Evolutionary conservation across 2,888 invertebrate species (phyloP), one percentile per base, ranked within the genome.

Genomic region (Hedychridium roseum): DNA sequence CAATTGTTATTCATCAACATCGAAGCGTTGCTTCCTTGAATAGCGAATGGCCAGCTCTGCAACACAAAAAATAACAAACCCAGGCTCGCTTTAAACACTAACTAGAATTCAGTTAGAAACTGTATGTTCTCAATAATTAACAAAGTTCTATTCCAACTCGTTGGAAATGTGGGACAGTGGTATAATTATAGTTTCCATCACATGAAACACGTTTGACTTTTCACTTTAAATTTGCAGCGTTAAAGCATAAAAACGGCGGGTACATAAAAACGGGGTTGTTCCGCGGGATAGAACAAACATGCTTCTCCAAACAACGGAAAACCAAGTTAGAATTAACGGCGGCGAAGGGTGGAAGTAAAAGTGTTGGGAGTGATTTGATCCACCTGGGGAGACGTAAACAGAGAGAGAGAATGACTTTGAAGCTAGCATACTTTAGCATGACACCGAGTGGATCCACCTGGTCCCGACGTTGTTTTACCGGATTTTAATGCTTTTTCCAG

Each of bases 1-100:
- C 71, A 71, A 60, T 66, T 70, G 61, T 65, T 71, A 54, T 66
- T 73, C 59, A 66, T 59, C 34, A 69, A 45, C 55, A 70, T 58
- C 18, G 67, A 60, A 15, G 62, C 42, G 17, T 63, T 58, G 6
- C 54, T 43, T 39, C 65, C 60, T 76, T 90, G 90, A 72, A 90
- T 89, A 47, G 88, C 88, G 70, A 90, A 90, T 1, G 90, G 90
- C 90, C 90, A 90, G n/a, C 89, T 89, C 90, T 90, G 84, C 17
- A 84, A 85, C 40, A 50, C 35, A 30, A 15, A 47, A 38, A 9
- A 12, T 23, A 23, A 23, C 23, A 23, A 6, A 23, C 23, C 5
- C 23, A 23, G 52, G 41, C 52, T 52, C 61, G 55, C n/a, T n/a
- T n/a, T n/a, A n/a, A n/a, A n/a, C n/a, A n/a, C n/a, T n/a, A n/a